Evolutionary conservation across 2,113 vertebrate genomes (phyloP).

Genomic region (Boulengeromyrus knoepffleri): DNA sequence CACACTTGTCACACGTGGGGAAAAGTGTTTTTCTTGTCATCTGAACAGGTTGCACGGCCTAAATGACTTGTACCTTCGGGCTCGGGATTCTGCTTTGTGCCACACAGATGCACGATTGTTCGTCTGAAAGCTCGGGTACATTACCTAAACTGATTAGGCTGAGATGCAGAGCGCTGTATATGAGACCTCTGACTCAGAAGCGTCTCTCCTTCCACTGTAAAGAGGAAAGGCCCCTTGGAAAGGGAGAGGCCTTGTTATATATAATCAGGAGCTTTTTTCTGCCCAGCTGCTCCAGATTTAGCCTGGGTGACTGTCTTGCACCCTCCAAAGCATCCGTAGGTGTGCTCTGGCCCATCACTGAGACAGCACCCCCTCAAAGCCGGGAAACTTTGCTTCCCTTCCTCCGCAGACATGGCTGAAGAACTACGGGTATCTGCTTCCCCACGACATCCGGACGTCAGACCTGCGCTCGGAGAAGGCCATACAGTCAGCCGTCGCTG

Average conservation of each 20-base stretch:
- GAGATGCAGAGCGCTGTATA: slow-evolving; percentile 16
- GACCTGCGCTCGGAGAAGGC: slow-evolving; percentile 76
- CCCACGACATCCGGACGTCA: slow-evolving; percentile 70
- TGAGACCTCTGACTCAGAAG: background rate
- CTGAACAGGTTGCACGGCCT: too few relatives aligned
- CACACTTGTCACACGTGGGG: background rate
- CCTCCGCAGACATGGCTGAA: slow-evolving; percentile 78
- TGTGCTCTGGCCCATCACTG: background rate
- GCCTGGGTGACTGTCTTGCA: background rate
- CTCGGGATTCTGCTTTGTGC: slow-evolving; percentile 3
- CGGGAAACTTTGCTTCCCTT: slow-evolving; percentile 16
- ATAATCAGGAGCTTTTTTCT: background rate
- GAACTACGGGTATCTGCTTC: slow-evolving; percentile 83
- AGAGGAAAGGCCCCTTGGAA: background rate
- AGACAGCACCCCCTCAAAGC: background rate
- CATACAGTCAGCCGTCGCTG: slow-evolving; percentile 81
- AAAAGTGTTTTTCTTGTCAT: background rate
- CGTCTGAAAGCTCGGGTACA: slow-evolving; percentile 37
- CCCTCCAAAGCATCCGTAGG: background rate
- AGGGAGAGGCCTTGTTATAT: slow-evolving; percentile 6
- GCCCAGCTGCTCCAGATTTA: background rate
- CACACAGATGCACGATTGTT: slow-evolving; percentile 31
- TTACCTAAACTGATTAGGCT: slow-evolving; percentile 39
- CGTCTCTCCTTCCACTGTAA: background rate
- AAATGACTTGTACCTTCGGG: background rate